Evolutionary conservation across 2,888 invertebrate genomes (phyloP).

Genomic region (Drosophila sordidapex): DNA sequence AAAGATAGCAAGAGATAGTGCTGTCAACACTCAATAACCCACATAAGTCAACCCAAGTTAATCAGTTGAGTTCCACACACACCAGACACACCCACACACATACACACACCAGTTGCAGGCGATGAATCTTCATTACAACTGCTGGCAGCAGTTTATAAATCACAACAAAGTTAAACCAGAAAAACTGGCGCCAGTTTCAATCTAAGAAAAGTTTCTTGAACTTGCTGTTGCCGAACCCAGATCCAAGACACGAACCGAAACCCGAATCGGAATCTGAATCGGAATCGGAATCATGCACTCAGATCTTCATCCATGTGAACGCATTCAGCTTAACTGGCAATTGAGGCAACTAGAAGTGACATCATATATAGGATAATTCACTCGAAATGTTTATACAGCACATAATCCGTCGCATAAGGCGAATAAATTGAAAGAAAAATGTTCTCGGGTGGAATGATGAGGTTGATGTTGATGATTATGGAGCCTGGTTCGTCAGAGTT

Average conservation of each 20-base stretch:
- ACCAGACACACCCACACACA: background rate
- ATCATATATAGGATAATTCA: slow-evolving; percentile 74
- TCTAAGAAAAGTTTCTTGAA: slow-evolving; percentile 70
- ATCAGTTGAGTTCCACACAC: slow-evolving; percentile 27
- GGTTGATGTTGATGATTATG: slow-evolving; percentile 6
- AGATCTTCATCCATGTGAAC: slow-evolving; percentile 16
- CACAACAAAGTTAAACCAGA: slow-evolving; percentile 42
- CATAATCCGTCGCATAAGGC: slow-evolving; percentile 74
- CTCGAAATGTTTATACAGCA: slow-evolving; percentile 72
- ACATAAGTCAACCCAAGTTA: slow-evolving; percentile 49
- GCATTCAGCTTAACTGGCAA: slow-evolving; percentile 58
- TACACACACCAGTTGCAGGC: slow-evolving; percentile 26
- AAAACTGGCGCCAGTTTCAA: slow-evolving; percentile 55
- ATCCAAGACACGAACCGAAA: background rate
- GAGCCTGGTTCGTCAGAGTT: slow-evolving; percentile 44
- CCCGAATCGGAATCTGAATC: background rate
- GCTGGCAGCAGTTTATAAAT: slow-evolving; percentile 40
- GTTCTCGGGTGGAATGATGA: slow-evolving; percentile 6
- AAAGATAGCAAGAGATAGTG: background rate
- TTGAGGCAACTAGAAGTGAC: slow-evolving; percentile 72
- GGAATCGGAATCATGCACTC: slow-evolving; percentile 1
- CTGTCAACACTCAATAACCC: slow-evolving; percentile 37
- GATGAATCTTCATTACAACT: slow-evolving; percentile 47
- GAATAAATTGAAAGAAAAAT: slow-evolving; percentile 72
- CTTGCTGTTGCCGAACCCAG: slow-evolving; percentile 20